Percentiles rank a stretch among this genome's conserved stretches.
Conservation (phyloP, 1,140 invertebrate genomes). For the Papilio glaucus region DNA sequence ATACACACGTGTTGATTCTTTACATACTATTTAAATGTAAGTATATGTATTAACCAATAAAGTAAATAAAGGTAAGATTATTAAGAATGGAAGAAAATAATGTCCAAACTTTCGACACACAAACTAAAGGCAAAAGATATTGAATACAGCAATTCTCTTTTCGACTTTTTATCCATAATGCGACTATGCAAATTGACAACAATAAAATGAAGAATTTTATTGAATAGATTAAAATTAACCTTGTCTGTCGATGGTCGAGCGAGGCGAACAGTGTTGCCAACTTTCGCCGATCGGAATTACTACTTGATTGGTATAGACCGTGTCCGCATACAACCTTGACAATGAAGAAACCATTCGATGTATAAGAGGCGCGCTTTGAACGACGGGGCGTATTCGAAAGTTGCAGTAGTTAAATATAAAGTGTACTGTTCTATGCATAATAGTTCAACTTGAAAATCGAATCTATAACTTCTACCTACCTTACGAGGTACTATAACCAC, state of each 20-base stretch:
- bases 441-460: background rate
- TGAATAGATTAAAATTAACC: slow-evolving; percentile 32
- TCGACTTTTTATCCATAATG: background rate
- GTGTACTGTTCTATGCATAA: too few relatives aligned
- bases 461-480: too few relatives aligned
- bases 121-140: background rate
- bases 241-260: slow-evolving; percentile 9
- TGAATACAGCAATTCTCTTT: background rate
- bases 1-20: too few relatives aligned
- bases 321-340: slow-evolving; percentile 27
- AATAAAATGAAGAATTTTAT: slow-evolving; percentile 24
- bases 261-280: background rate
- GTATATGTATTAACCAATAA: too few relatives aligned
- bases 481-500: too few relatives aligned
- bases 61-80: too few relatives aligned
- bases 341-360: background rate
- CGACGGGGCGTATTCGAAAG: background rate
- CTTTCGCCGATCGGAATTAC: slow-evolving; percentile 11
- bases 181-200: slow-evolving; percentile 19
- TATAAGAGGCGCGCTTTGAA: background rate
- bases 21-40: too few relatives aligned
- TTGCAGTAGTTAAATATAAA: background rate
- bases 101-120: background rate
- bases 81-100: background rate
- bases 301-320: background rate